Evolutionary conservation across 2,888 invertebrate genomes (phyloP).

Genomic region (Rhagonycha lutea): DNA sequence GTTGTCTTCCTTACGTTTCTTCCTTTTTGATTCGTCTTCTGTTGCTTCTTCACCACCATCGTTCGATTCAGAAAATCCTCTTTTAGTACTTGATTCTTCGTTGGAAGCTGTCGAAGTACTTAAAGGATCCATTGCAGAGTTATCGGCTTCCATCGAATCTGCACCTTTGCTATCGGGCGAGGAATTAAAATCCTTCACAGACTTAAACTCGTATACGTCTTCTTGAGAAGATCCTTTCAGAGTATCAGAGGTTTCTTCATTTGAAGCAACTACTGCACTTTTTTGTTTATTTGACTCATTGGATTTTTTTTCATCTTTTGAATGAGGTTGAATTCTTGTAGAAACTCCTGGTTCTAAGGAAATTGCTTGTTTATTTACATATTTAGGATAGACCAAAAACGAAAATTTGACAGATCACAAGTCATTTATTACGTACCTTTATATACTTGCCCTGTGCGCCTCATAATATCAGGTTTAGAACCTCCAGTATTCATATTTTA

Average conservation of each 20-base stretch:
- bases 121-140: slow-evolving; percentile 40
- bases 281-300: slow-evolving; percentile 42
- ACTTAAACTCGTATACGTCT: slow-evolving; percentile 65
- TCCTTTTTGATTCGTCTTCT: slow-evolving; percentile 73
- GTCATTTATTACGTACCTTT: slow-evolving; percentile 55
- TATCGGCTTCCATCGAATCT: slow-evolving; percentile 50
- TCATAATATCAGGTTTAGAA: slow-evolving; percentile 58
- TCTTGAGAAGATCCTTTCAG: slow-evolving; percentile 38
- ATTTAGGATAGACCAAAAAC: not conserved
- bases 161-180: slow-evolving; percentile 51
- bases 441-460: slow-evolving; percentile 62
- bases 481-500: slow-evolving; percentile 35
- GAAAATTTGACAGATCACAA: not conserved
- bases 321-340: slow-evolving; percentile 53
- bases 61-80: slow-evolving; percentile 58
- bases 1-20: slow-evolving; percentile 77
- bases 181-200: slow-evolving; percentile 59
- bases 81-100: slow-evolving; percentile 42
- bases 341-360: slow-evolving; percentile 55
- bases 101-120: slow-evolving; percentile 47
- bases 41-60: slow-evolving; percentile 65
- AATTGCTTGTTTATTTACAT: not conserved
- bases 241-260: slow-evolving; percentile 45
- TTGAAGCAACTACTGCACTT: slow-evolving; percentile 13
- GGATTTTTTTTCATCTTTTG: slow-evolving; percentile 64